Evolutionary conservation across 2,113 vertebrate species (phyloP).

Genomic region (Gymnogyps californianus): DNA sequence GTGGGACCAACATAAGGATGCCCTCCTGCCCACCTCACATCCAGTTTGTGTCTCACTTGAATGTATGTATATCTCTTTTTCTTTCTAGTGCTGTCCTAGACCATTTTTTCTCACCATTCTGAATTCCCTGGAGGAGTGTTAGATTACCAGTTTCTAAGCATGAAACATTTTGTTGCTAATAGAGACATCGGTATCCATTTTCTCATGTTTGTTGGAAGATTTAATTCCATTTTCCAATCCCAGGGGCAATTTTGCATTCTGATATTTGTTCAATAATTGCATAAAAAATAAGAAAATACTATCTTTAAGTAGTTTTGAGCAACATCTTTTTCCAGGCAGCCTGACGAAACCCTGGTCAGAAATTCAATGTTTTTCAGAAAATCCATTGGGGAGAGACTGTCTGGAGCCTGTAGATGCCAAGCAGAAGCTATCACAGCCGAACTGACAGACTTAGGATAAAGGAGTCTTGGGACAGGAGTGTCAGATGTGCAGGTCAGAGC

Average conservation of each 20-base stretch:
- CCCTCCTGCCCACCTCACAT: neutral
- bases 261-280: slow-evolving; percentile 41
- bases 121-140: slow-evolving; percentile 1
- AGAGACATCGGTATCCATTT: slow-evolving; percentile 46
- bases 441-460: neutral
- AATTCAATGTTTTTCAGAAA: neutral
- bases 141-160: slow-evolving; percentile 21
- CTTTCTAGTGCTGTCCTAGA: neutral
- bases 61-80: neutral
- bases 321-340: slow-evolving; percentile 1
- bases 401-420: slow-evolving; percentile 4
- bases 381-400: slow-evolving; percentile 25
- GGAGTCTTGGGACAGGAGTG: neutral
- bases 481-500: neutral
- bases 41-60: neutral
- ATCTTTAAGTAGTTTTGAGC: neutral
- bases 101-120: neutral
- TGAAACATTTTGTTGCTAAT: slow-evolving; percentile 42
- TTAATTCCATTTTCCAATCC: slow-evolving; percentile 43
- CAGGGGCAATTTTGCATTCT: slow-evolving; percentile 23
- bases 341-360: neutral
- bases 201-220: slow-evolving; percentile 25
- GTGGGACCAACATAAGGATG: rapidly evolving
- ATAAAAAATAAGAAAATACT: neutral
- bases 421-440: neutral